Base-by-base conservation (phyloP, 1,140 invertebrate genomes). In the Drosophila tani region DNA sequence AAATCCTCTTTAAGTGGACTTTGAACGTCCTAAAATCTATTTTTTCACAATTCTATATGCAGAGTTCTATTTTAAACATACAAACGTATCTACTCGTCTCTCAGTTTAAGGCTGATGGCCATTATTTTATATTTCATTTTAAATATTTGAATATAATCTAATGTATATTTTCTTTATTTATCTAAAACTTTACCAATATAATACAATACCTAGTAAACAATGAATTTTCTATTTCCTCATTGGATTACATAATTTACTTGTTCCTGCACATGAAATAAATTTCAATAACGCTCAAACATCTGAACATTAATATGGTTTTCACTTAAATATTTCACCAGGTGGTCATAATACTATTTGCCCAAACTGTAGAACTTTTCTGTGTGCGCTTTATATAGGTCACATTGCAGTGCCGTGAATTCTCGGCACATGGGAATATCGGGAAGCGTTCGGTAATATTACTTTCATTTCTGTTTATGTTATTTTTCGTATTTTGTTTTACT, bases 321-420 rank as follows among this genome's bases (percentile, higher is more conserved):
- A n/a, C 6, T n/a, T 19, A 55, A 14, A 38, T 7, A 5, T 55
- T 55, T 19, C n/a, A 11, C 35, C 24, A 19, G n/a, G 24, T 69
- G 17, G 6, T 32, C 7, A 69, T 29, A 35, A 71, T 55, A 71
- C 53, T 70, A 43, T 40, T 58, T 21, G 5, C 5, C n/a, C 11
- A 6, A 46, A 73, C 45, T 71, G 55, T 73, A 27, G 0, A 70
- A 68, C 47, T 38, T 70, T 70, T 21, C 27, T 46, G 51, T 45
- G 27, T 51, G 8, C 41, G 29, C 56, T 66, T 45, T 73, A 73
- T 73, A 50, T 73, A 38, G 67, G 69, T 73, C 69, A 73, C 38
- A 35, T 59, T 71, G 69, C 69, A 73, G 71, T 71, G 53, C 21
- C 65, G 24, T 19, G 50, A 68, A 12, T 57, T 58, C 45, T 50